phyloP scores from a whole-genome alignment of 2,797 vertebrate genomes.

The Kryptolebias ocellatus region DNA sequence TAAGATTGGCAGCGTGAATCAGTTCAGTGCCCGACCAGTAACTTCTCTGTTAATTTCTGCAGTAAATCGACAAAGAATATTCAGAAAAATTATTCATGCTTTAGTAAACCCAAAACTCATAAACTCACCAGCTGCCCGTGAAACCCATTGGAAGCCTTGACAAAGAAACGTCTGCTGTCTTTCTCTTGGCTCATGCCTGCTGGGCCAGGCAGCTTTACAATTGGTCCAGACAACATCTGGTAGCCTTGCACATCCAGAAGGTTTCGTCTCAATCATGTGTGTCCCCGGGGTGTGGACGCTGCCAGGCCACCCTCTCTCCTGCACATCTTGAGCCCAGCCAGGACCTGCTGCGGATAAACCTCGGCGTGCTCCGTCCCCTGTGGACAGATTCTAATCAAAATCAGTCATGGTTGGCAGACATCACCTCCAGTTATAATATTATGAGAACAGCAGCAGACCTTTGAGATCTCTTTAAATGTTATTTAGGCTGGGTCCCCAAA shows the following conservation, averaged over 20 bases:
- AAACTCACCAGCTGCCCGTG: conserved; percentile 26
- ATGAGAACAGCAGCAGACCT: conserved; percentile 60
- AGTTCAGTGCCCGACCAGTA: not conserved
- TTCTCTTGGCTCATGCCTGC: conserved; percentile 17
- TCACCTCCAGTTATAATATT: conserved; percentile 55
- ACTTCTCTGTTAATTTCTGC: conserved; percentile 7
- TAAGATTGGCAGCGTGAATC: conserved; percentile 8
- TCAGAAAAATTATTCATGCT: conserved; percentile 18
- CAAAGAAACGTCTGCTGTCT: conserved; percentile 32
- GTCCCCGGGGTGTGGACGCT: conserved; percentile 38
- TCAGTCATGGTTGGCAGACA: conserved; percentile 58
- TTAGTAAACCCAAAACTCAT: conserved; percentile 26
- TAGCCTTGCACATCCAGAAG: conserved; percentile 54
- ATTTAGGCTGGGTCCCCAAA: conserved; percentile 47
- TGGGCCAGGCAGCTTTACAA: conserved; percentile 28
- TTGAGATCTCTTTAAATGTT: conserved; percentile 47
- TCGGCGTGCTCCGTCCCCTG: conserved; percentile 32
- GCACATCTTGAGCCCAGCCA: conserved; percentile 9
- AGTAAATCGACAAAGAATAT: conserved; percentile 17
- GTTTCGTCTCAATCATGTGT: conserved; percentile 37
- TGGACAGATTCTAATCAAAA: conserved; percentile 63
- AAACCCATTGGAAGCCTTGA: conserved; percentile 27
- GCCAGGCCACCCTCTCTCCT: conserved; percentile 28
- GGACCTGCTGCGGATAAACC: conserved; percentile 62
- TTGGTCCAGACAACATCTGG: conserved; percentile 63